A percentile compares a stretch with the other conserved stretches of the same genome.
These are phyloP conservation scores for Peromyscus californicus DNA, from an alignment of 2,113 vertebrate genomes.

Conservation along the genomic window DNA sequence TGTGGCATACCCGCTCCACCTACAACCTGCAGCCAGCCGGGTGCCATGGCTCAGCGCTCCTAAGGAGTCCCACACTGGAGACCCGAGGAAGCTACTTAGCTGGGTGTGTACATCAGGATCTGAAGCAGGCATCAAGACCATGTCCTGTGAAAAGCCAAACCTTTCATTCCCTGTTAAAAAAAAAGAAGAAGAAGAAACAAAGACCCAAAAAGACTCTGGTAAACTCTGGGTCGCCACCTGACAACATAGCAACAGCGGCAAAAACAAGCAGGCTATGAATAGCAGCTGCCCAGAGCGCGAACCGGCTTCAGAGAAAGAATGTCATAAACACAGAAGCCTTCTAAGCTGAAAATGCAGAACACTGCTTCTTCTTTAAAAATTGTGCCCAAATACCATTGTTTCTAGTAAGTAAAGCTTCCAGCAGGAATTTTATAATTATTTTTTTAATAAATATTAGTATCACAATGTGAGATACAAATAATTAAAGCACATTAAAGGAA, in stretches of 20 bases:
- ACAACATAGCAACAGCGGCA: conserved; percentile 79
- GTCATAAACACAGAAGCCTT: conserved; percentile 75
- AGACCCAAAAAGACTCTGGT: conserved; percentile 66
- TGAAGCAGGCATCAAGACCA: background rate
- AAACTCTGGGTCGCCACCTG: conserved; percentile 76
- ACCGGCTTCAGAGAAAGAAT: conserved; percentile 74
- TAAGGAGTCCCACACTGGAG: background rate
- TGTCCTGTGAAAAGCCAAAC: conserved; percentile 71
- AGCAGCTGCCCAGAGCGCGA: conserved; percentile 75
- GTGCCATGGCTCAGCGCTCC: background rate
- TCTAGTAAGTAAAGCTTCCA: conserved; percentile 33
- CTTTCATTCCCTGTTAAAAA: conserved; percentile 40
- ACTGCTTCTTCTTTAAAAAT: conserved; percentile 73
- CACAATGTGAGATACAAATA: background rate
- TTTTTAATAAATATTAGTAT: background rate
- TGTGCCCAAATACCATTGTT: conserved; percentile 58
- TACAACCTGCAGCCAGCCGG: background rate
- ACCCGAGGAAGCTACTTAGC: conserved; percentile 31
- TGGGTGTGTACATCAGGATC: background rate
- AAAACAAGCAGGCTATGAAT: conserved; percentile 70
- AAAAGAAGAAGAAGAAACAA: conserved; percentile 16
- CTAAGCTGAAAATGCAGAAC: conserved; percentile 70
- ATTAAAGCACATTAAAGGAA: background rate
- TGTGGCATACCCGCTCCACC: background rate
- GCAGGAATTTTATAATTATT: background rate